Evolutionary conservation across 1,140 invertebrate genomes (phyloP).

Genomic region (Drosophila grimshawi): DNA sequence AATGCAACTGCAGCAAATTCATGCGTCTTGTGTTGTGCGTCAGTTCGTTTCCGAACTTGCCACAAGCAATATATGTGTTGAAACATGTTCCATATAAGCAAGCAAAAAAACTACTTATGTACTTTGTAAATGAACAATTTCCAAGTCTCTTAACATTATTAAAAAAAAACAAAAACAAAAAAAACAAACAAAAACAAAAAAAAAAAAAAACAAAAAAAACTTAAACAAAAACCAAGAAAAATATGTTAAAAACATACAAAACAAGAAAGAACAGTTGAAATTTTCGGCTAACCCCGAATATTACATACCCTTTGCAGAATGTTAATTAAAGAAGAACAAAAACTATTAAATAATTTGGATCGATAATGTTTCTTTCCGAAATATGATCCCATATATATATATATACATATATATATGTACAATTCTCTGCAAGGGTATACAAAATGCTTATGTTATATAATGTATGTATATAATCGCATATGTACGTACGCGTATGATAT

Average conservation of each 20-base stretch:
- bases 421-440: neutral
- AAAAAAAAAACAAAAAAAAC: constrained; percentile 20
- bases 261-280: constrained; percentile 7
- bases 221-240: constrained; percentile 23
- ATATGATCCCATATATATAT: no score
- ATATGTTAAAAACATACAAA: constrained; percentile 76
- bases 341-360: neutral
- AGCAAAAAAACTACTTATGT: constrained; percentile 38
- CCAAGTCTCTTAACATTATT: constrained; percentile 57
- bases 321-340: neutral
- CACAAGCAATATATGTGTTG: constrained; percentile 15
- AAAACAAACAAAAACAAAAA: constrained; percentile 10
- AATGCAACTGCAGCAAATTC: constrained; percentile 2
- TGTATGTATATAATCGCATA: constrained; percentile 54
- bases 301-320: neutral
- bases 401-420: neutral
- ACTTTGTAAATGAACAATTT: constrained; percentile 61
- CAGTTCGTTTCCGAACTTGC: constrained; percentile 9
- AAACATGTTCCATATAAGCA: constrained; percentile 47
- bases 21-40: constrained; percentile 2
- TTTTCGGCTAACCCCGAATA: neutral
- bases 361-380: neutral
- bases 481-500: constrained; percentile 43
- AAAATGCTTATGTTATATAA: constrained; percentile 58
- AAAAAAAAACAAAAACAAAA: constrained; percentile 23